Conservation (phyloP, 2,797 vertebrate genomes). For the Clarias fuscus region DNA sequence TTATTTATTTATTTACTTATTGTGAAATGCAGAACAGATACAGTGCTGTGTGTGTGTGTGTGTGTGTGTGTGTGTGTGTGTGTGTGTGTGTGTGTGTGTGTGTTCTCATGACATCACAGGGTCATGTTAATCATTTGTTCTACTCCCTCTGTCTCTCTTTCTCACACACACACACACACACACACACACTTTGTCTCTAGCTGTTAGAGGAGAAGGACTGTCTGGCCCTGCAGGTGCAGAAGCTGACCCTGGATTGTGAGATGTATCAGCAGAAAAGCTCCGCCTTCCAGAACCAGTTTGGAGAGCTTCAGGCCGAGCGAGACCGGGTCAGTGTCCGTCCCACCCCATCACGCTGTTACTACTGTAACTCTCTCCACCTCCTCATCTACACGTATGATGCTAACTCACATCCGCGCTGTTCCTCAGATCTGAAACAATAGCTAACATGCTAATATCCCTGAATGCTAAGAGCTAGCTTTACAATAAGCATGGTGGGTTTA, state of each 20-base stretch:
- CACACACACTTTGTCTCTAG: constrained; percentile 49
- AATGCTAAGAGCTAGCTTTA: not conserved
- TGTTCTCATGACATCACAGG: not conserved
- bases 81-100: no score
- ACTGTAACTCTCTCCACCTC: not conserved
- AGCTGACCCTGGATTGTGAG: constrained; percentile 79
- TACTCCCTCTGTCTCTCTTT: not conserved
- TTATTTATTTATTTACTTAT: not conserved
- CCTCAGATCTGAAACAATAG: not conserved
- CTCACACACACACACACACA: no score
- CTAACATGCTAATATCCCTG: not conserved
- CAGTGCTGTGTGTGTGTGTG: not conserved
- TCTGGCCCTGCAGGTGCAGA: constrained; percentile 76
- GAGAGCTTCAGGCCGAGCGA: constrained; percentile 83
- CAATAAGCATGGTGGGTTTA: not conserved
- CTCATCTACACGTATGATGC: not conserved
- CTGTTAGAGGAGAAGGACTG: constrained; percentile 80
- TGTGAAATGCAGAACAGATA: not conserved
- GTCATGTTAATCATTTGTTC: not conserved
- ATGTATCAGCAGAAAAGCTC: constrained; percentile 80
- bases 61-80: no score
- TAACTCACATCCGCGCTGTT: not conserved
- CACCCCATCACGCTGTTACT: not conserved
- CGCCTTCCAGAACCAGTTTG: constrained; percentile 78
- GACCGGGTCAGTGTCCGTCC: constrained; percentile 74